Base-by-base conservation (phyloP, 2,888 invertebrate genomes). In the Caenorhabditis parvicauda region DNA sequence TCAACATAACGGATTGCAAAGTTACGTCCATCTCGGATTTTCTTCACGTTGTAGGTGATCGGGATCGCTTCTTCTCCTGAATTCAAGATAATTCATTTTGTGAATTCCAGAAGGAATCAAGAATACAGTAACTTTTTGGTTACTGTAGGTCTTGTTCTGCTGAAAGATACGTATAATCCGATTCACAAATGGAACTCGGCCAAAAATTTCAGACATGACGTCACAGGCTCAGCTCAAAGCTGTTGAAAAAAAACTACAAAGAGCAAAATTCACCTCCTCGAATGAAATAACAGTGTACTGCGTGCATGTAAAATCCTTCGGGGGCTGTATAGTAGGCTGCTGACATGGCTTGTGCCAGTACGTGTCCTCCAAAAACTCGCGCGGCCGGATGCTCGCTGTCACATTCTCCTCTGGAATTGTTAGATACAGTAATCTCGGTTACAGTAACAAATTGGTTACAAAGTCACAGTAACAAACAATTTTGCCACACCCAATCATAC, bases 261-360 rank as follows among this genome's bases (percentile, higher is more conserved):
- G 14, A n/a, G 22, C 24, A 42, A 42, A 5, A 29, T 4, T 14
- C 25, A 70, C 74, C 73, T 49, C 68, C 69, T 37, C 72, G 41
- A 43, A 75, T 71, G 47, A 75, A 75, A 50, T 75, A 75, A 28
- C 72, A 74, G 43, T 75, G 75, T 3, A 75, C 55, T 4, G 71
- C 67, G 53, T 75, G 73, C 39, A 75, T 64, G 42, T 65, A 70
- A 49, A 72, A 75, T 9, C 71, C 74, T 27, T 62, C 64, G 9
- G 74, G 71, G n/a, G 70, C 68, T 0, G 75, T 73, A 29, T 62
- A 66, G 39, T 74, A 72, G 27, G 75, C 75, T 0, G 72, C 72
- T 4, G 67, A 66, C 63, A 71, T 67, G 17, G 74, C 74, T 50
- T 75, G 72, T 27, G 71, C 68, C 29, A 65, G 43, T 0, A 65